phyloP scores from a whole-genome alignment of 2,888 invertebrate species.

The Dinocampus coccinellae region DNA sequence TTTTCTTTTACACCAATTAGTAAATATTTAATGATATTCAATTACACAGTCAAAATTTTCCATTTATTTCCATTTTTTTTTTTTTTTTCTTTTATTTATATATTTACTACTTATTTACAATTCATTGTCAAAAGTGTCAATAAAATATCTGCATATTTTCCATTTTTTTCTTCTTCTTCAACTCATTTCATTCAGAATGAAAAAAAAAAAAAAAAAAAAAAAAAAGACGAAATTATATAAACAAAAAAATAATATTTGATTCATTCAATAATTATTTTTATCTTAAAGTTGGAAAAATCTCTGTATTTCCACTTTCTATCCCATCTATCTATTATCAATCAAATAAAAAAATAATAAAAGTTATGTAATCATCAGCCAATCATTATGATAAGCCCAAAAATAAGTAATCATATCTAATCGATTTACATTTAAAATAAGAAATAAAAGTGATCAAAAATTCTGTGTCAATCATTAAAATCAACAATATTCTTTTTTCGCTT shows the following conservation, averaged over 20 bases:
- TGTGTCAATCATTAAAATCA: conserved; percentile 31
- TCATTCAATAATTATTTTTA: too few species aligned
- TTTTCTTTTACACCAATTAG: conserved; percentile 3
- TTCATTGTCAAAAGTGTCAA: background rate
- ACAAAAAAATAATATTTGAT: too few species aligned
- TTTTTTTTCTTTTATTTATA: conserved; percentile 2
- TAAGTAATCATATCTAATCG: background rate
- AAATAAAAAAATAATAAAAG: background rate
- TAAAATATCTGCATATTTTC: conserved; percentile 19
- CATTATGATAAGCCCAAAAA: background rate
- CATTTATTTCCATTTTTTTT: background rate
- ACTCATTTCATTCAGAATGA: conserved; percentile 16
- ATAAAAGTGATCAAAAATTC: conserved; percentile 12
- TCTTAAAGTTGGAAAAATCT: too few species aligned
- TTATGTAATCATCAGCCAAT: background rate
- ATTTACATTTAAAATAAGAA: background rate
- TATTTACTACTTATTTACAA: conserved; percentile 20
- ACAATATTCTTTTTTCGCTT: conserved; percentile 27
- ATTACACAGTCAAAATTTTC: conserved; percentile 28
- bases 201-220: conserved; percentile 19
- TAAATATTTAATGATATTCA: too few species aligned
- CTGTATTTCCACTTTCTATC: background rate
- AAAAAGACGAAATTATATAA: too few species aligned
- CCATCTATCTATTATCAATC: background rate
- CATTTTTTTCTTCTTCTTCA: too few species aligned